Evolutionary conservation across 2,888 invertebrate species (phyloP).

Genomic region (Volucella inanis): DNA sequence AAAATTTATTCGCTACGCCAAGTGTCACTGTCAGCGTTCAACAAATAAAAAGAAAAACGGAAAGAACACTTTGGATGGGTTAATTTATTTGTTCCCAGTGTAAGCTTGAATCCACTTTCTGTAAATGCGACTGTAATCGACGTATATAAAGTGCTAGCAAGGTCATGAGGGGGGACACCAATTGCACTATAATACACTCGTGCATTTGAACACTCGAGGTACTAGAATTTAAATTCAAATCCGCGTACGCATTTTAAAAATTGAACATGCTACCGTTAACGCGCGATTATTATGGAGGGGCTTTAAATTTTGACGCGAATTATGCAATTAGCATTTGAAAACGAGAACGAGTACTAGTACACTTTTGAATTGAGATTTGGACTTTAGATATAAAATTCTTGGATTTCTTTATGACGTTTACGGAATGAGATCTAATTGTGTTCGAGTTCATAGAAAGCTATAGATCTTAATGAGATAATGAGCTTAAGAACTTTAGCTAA

Average conservation of each 20-base stretch:
- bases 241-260: constrained; percentile 1
- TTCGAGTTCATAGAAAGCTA: too few relatives aligned
- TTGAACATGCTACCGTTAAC: neutral
- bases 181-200: too few relatives aligned
- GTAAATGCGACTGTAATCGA: neutral
- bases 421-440: too few relatives aligned
- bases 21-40: constrained; percentile 17
- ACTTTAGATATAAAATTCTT: too few relatives aligned
- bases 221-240: neutral
- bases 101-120: neutral
- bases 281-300: neutral
- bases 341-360: too few relatives aligned
- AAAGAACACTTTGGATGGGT: neutral
- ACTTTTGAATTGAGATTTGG: too few relatives aligned
- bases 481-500: too few relatives aligned
- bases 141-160: constrained; percentile 8
- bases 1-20: neutral
- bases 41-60: neutral
- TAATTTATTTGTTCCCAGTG: neutral
- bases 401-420: too few relatives aligned
- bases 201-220: neutral
- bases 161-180: neutral
- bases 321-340: neutral
- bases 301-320: neutral
- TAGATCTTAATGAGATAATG: too few relatives aligned